Percentiles rank a stretch among this genome's conserved stretches.
Conservation (phyloP, 2,797 vertebrate genomes). For the Valencia hispanica region DNA sequence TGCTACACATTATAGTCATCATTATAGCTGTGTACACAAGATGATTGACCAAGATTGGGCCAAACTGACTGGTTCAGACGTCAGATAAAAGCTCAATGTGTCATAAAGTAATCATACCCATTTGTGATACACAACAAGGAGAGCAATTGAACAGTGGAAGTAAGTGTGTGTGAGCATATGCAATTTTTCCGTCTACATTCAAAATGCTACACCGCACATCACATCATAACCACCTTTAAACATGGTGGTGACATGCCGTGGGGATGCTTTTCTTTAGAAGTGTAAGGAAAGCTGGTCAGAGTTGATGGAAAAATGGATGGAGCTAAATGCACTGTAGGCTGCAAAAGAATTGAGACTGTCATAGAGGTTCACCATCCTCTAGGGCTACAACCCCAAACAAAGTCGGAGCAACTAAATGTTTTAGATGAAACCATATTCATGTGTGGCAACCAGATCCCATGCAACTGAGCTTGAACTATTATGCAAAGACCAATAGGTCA, state of each 20-base stretch:
- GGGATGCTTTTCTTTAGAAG: background rate
- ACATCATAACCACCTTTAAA: background rate
- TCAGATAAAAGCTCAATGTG: slow-evolving; percentile 19
- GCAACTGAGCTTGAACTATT: background rate
- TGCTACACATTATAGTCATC: slow-evolving; percentile 62
- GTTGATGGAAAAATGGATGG: too few relatives aligned
- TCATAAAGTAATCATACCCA: background rate
- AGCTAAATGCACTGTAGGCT: background rate
- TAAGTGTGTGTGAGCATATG: background rate
- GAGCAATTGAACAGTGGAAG: background rate
- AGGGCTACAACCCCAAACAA: background rate
- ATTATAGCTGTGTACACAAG: slow-evolving; percentile 67
- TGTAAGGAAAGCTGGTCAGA: too few relatives aligned
- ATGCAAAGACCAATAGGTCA: background rate
- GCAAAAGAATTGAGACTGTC: background rate
- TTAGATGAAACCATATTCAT: background rate
- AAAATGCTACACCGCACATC: background rate
- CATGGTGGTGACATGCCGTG: background rate
- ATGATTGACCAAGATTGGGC: slow-evolving; percentile 44
- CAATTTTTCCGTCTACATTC: background rate
- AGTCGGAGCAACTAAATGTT: background rate
- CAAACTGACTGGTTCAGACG: slow-evolving; percentile 39
- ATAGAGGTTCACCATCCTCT: background rate
- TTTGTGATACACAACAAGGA: background rate
- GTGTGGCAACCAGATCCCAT: background rate